These are phyloP conservation scores for Aurelia sp. DNA, from an alignment of 30 jellyfish, hydroid and myxozoan genomes.

Conservation along the genomic window DNA sequence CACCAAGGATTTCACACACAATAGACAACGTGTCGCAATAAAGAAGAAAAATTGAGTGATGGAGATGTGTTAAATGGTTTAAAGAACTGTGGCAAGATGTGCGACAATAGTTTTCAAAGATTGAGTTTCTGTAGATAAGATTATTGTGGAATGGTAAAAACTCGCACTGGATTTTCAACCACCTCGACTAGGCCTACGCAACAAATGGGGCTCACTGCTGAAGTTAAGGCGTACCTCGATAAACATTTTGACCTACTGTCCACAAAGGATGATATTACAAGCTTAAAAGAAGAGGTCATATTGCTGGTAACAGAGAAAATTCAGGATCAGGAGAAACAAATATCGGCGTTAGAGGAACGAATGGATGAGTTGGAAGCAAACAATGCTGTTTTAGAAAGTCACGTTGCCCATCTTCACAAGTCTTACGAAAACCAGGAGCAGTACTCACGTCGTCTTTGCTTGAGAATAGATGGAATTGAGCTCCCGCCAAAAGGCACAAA, in stretches of 20 bases:
- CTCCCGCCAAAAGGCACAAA: no score
- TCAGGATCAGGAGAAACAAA: conserved; percentile 7
- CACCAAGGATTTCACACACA: no score
- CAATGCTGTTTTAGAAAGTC: conserved; percentile 28
- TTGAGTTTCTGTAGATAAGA: no score
- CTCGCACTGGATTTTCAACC: background rate
- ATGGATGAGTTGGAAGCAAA: conserved; percentile 11
- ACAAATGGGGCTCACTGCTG: conserved; percentile 29
- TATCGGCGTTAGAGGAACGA: conserved; percentile 9
- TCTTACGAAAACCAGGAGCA: background rate
- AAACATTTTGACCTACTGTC: conserved; percentile 13
- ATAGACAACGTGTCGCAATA: no score
- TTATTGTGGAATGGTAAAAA: no score
- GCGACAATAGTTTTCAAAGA: no score
- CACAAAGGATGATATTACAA: conserved; percentile 24
- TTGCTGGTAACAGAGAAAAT: conserved; percentile 15
- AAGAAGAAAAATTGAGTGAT: no score
- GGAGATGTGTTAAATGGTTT: no score
- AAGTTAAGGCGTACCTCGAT: conserved; percentile 25
- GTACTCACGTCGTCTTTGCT: no score
- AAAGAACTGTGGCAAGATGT: no score
- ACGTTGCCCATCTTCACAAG: conserved; percentile 20
- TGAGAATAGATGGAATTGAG: no score
- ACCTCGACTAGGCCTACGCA: conserved; percentile 23
- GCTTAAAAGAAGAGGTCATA: conserved; percentile 16